These are phyloP conservation scores for Montifringilla adamsi DNA, from an alignment of 2,113 vertebrate genomes.

Conservation along the genomic window DNA sequence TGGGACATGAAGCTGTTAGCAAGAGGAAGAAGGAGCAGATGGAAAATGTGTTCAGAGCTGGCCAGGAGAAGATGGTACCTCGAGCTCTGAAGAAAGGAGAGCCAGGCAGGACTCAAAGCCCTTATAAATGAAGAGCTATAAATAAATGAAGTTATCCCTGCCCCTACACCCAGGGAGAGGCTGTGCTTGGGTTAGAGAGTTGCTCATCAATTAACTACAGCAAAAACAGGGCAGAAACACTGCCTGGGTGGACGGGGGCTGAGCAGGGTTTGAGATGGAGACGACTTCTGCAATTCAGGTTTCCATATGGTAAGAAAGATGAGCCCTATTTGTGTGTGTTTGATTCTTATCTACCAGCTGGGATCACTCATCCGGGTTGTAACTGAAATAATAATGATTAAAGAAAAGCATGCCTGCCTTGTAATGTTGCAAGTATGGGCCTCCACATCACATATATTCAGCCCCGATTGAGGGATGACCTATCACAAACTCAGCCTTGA, in stretches of 20 bases:
- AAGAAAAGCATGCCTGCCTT: slow-evolving; percentile 67
- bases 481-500: slow-evolving; percentile 43
- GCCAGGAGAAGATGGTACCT: neutral
- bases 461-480: slow-evolving; percentile 28
- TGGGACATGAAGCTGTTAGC: neutral
- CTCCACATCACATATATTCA: slow-evolving; percentile 35
- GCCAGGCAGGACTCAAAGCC: neutral
- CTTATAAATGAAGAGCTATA: neutral
- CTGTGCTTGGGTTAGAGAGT: neutral
- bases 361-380: slow-evolving; percentile 67
- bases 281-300: slow-evolving; percentile 25
- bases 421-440: slow-evolving; percentile 42
- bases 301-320: slow-evolving; percentile 67
- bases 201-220: neutral
- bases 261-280: neutral
- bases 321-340: slow-evolving; percentile 59
- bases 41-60: neutral
- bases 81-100: neutral
- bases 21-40: neutral
- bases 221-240: neutral
- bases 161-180: neutral
- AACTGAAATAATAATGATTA: slow-evolving; percentile 69
- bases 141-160: neutral
- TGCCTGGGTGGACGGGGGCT: neutral
- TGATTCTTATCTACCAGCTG: slow-evolving; percentile 71